phyloP scores from a whole-genome alignment of 2,797 vertebrate species.

The Cyprinella venusta region DNA sequence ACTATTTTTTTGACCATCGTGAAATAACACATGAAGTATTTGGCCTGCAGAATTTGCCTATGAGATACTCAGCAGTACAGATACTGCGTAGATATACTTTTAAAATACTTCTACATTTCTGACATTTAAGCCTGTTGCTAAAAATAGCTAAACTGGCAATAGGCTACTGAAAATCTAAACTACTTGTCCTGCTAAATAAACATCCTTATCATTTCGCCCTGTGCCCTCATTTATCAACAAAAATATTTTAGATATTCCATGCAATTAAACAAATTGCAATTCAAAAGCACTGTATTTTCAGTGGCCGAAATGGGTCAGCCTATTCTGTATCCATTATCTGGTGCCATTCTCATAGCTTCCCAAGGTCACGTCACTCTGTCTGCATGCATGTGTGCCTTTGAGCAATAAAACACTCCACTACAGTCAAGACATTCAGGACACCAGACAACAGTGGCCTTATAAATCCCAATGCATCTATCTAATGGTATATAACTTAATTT shows the following conservation, averaged over 20 bases:
- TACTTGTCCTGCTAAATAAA: background rate
- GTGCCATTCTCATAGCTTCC: constrained; percentile 53
- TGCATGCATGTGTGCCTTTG: constrained; percentile 34
- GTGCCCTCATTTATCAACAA: background rate
- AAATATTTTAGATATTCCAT: background rate
- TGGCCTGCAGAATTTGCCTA: background rate
- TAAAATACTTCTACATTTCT: background rate
- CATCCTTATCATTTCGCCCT: background rate
- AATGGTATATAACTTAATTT: background rate
- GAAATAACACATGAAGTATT: background rate
- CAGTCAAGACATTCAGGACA: constrained; percentile 20
- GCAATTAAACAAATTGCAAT: background rate
- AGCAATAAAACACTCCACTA: constrained; percentile 32
- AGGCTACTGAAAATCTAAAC: background rate
- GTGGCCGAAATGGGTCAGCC: constrained; percentile 70
- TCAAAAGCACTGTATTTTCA: constrained; percentile 63
- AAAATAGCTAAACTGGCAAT: background rate
- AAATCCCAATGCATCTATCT: background rate
- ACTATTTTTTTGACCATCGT: background rate
- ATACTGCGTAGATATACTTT: background rate
- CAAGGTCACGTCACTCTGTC: constrained; percentile 70
- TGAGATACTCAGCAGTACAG: too few species aligned
- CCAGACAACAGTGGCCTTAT: background rate
- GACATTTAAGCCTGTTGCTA: background rate
- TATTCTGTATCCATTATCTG: constrained; percentile 48